Evolutionary conservation across 2,797 vertebrate species (phyloP).

Genomic region (Squalus acanthias): DNA sequence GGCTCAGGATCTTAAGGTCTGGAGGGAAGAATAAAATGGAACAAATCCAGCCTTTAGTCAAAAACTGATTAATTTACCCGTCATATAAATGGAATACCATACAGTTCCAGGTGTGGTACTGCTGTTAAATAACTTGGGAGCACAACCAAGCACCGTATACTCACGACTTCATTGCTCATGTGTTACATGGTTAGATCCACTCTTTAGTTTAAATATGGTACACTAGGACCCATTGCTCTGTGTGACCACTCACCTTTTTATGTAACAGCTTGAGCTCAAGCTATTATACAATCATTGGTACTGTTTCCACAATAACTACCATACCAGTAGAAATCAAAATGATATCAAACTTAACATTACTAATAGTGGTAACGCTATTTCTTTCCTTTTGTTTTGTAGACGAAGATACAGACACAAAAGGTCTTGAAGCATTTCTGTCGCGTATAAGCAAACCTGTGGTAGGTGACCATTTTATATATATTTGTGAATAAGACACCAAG

Average conservation of each 20-base stretch:
- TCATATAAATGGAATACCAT: not conserved
- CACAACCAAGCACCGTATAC: not conserved
- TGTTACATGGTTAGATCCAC: not conserved
- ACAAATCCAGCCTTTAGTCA: not conserved
- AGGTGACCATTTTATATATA: constrained; percentile 54
- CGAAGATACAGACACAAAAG: constrained; percentile 80
- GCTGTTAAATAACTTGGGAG: not conserved
- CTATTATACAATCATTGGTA: not conserved
- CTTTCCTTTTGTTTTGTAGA: constrained; percentile 62
- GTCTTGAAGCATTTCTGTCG: constrained; percentile 73
- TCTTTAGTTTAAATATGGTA: not conserved
- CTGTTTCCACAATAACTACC: not conserved
- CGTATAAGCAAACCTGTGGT: constrained; percentile 80
- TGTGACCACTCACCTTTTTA: not conserved
- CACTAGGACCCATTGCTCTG: not conserved
- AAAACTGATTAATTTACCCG: not conserved
- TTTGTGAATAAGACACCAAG: constrained; percentile 30
- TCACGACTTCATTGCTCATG: not conserved
- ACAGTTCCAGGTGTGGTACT: too few species aligned
- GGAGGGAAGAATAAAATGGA: not conserved
- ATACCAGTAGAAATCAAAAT: not conserved
- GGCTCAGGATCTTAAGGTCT: not conserved
- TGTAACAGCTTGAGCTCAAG: not conserved
- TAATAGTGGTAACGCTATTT: not conserved
- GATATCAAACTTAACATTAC: not conserved